Evolutionary conservation across 1,140 invertebrate genomes (phyloP), one percentile per base, ranked within the genome.

Genomic region (Spodoptera litura): DNA sequence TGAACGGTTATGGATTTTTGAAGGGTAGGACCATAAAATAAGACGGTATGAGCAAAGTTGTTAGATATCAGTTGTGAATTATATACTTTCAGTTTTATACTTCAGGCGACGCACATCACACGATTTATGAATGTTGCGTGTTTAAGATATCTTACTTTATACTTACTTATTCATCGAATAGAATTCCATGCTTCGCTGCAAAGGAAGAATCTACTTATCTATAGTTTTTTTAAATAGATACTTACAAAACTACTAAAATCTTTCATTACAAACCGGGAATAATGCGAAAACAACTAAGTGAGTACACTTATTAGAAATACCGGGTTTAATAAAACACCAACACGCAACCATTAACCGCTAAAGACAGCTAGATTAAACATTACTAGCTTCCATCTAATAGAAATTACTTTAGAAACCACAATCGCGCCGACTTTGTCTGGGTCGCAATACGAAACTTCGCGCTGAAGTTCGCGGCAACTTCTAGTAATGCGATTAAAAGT

Each of bases 401-500:
- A 74, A 74, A 74, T 74, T 74, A 74, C 71, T 74, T 74, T 61
- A 49, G 56, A 74, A 74, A 51, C 71, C 71, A 61, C 71, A 74
- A 74, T 74, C 71, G 58, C 38, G 38, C 61, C 20, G 71, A 51
- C 55, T 74, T 25, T 44, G 44, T 49, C 35, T 31, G 56, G 71
- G 61, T 74, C 20, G 58, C 71, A 61, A 74, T 74, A 74, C 56
- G 77, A 66, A 79, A 79, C 70, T 79, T 79, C 20, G 52, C 27
- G 49, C 51, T 13, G 58, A 73, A 79, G 70, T 79, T 79, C 58
- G 59, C 70, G 70, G n/a, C 51, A 56, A 77, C 74, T 52, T 59
- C 51, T 15, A 61, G 64, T 80, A 80, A 80, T 80, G 74, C 78
- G 78, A 80, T 80, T 80, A 80, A 80, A 80, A 80, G 78, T 80